phyloP scores from a whole-genome alignment of 2,113 vertebrate species.

The Crotalus helleri region DNA sequence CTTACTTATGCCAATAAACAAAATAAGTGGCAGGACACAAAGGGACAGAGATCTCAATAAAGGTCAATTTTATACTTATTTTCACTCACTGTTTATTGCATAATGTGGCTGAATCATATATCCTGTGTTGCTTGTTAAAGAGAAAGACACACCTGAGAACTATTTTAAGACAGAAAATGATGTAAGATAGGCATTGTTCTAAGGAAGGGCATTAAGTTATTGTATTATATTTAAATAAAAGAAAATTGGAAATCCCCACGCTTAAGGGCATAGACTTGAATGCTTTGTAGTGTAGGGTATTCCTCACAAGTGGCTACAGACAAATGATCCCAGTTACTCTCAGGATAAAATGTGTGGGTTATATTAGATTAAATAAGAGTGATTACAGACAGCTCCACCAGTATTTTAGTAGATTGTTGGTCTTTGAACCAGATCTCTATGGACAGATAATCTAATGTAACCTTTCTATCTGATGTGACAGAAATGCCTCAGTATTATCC shows the following conservation, averaged over 20 bases:
- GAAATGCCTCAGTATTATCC: neutral
- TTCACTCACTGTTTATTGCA: neutral
- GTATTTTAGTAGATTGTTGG: neutral
- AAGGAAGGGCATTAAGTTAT: neutral
- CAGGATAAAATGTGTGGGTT: neutral
- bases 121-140: neutral
- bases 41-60: neutral
- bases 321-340: neutral
- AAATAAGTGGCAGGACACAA: neutral
- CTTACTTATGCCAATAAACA: neutral
- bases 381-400: neutral
- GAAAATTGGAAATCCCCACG: neutral
- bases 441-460: neutral
- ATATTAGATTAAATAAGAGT: neutral
- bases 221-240: neutral
- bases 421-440: neutral
- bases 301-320: neutral
- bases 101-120: neutral
- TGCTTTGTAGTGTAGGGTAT: neutral
- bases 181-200: neutral
- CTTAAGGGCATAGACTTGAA: neutral
- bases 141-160: neutral
- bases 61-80: neutral
- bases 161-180: neutral
- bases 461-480: neutral